Conservation (phyloP, 2,797 vertebrate genomes). For the Chelonia mydas region DNA sequence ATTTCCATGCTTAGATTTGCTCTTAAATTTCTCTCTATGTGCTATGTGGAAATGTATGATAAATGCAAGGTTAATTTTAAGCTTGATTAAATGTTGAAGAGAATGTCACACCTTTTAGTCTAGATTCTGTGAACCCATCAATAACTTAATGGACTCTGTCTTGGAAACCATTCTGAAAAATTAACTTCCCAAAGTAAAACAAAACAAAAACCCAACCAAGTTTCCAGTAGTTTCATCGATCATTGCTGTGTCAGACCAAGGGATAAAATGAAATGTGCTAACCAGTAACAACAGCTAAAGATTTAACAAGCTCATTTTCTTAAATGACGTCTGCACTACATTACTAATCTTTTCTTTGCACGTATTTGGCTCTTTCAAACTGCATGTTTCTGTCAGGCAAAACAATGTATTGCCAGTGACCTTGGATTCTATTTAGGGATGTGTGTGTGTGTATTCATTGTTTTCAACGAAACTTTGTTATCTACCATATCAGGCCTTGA, state of each 20-base stretch:
- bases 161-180: conserved; percentile 59
- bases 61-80: conserved; percentile 70
- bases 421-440: not conserved
- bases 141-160: conserved; percentile 60
- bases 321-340: not conserved
- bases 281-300: conserved; percentile 19
- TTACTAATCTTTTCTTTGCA: not conserved
- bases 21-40: conserved; percentile 45
- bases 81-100: conserved; percentile 70
- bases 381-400: not conserved
- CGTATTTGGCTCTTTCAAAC: not conserved
- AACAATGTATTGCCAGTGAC: not conserved
- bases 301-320: not conserved
- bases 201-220: conserved; percentile 32
- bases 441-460: not conserved
- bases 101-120: conserved; percentile 39
- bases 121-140: conserved; percentile 63
- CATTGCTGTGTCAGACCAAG: conserved; percentile 5
- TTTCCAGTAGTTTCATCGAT: not conserved
- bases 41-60: conserved; percentile 53
- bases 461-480: not conserved
- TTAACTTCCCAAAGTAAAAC: conserved; percentile 53
- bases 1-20: conserved; percentile 65
- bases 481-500: not conserved
- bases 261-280: conserved; percentile 36